phyloP scores from a whole-genome alignment of 2,888 invertebrate species.

The Panzeria rudis region DNA sequence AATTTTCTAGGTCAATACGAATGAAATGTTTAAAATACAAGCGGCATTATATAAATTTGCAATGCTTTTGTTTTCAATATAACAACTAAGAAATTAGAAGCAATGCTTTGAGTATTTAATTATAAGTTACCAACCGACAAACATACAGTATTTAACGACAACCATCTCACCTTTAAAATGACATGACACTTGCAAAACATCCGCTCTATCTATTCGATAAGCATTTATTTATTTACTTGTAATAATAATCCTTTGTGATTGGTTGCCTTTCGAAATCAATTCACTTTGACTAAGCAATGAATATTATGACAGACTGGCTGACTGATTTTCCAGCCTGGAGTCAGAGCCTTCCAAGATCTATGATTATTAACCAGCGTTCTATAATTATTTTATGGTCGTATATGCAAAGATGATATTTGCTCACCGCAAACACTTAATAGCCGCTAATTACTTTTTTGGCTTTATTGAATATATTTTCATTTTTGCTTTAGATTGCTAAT shows the following conservation, averaged over 20 bases:
- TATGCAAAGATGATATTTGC: not conserved
- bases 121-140: conserved; percentile 48
- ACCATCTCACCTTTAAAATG: conserved; percentile 52
- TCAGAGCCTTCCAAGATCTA: not conserved
- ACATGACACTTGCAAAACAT: conserved; percentile 43
- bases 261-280: not conserved
- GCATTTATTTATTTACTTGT: conserved; percentile 1
- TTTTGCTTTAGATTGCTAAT: not conserved
- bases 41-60: conserved; percentile 53
- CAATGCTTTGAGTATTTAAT: conserved; percentile 37
- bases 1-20: conserved; percentile 70
- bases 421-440: conserved; percentile 9
- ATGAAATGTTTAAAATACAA: conserved; percentile 38
- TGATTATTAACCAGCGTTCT: conserved; percentile 2
- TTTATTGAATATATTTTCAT: not conserved
- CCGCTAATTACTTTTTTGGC: not conserved
- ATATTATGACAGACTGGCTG: not conserved
- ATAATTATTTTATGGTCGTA: not conserved
- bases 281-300: not conserved
- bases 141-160: conserved; percentile 42
- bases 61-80: conserved; percentile 66
- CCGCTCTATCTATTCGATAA: conserved; percentile 19
- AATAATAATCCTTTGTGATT: conserved; percentile 9
- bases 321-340: not conserved
- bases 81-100: conserved; percentile 2